Evolutionary conservation across 2,113 vertebrate species (phyloP), one percentile per base, ranked within the genome.

Genomic region (Melospiza melodia): DNA sequence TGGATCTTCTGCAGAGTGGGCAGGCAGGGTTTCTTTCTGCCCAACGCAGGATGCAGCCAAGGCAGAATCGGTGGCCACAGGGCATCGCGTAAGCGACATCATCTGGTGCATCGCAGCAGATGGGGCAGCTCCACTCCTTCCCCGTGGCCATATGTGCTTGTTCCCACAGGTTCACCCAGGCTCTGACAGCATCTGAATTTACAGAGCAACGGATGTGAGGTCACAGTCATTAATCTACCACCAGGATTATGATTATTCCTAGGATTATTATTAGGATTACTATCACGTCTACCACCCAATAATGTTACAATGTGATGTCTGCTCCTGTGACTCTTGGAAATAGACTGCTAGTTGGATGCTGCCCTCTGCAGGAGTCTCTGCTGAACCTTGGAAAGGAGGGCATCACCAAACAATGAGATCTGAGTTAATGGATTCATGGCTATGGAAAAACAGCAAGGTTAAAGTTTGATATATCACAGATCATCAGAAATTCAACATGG

Each of bases 21-120:
- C 80, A 92, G 57, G 72, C 65, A 77, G 72, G 43, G 31, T 46
- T 51, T 43, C 11, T 44, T 33, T 85, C 31, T 65, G 44, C 51
- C 86, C 86, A 86, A 2, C 15, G 18, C 24, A 87, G 10, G 18
- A 68, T 21, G 25, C 93, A 93, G 28, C 49, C 62, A 5, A 59
- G 41, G 46, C 77, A 93, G 62, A 87, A 78, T 2, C 2, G 39
- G 31, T 90, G 77, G 16, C 41, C 2, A 1, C 72, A 84, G 49
- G 88, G 80, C 80, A 90, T 71, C 0, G 12, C 12, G 6, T 12
- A 4, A 31, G 81, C 21, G 0, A 59, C 0, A 0, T 48, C 59
- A 17, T 63, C 30, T 25, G 13, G 25, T 35, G 57, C 22, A 16
- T 59, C n/a, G 0, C 8, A 20, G 33, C 80, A 81, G 33, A 81